Evolutionary conservation across 2,797 vertebrate genomes (phyloP).

Genomic region (Rhinella marina): DNA sequence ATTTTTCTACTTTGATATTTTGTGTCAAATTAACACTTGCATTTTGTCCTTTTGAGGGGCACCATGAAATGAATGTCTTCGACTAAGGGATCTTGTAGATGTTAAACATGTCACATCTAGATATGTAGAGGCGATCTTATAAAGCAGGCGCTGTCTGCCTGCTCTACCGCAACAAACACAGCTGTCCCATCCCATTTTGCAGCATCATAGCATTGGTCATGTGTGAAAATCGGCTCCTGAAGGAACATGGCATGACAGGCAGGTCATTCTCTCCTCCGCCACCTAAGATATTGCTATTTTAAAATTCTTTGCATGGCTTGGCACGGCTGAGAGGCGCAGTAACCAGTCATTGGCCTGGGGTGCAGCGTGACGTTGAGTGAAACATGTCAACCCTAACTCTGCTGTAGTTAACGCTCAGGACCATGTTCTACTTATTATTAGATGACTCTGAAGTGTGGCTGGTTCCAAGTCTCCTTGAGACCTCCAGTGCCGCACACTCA

Average conservation of each 20-base stretch:
- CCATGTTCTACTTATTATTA: slow-evolving; percentile 49
- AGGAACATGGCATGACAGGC: slow-evolving; percentile 51
- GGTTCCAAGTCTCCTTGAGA: slow-evolving; percentile 23
- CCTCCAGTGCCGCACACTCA: slow-evolving; percentile 19
- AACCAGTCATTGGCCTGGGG: slow-evolving; percentile 52
- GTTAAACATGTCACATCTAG: slow-evolving; percentile 65
- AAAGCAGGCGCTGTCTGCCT: slow-evolving; percentile 57
- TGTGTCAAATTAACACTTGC: too few relatives aligned
- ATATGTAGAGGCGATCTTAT: slow-evolving; percentile 54
- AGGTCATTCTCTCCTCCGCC: slow-evolving; percentile 48
- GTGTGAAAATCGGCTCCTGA: background rate
- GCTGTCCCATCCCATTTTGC: slow-evolving; percentile 61
- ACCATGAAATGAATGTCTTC: slow-evolving; percentile 51
- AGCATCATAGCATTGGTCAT: slow-evolving; percentile 39
- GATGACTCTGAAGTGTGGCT: slow-evolving; percentile 47
- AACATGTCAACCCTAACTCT: slow-evolving; percentile 59
- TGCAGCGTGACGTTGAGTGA: slow-evolving; percentile 65
- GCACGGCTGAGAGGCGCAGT: slow-evolving; percentile 37
- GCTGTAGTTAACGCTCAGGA: slow-evolving; percentile 28
- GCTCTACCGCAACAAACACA: slow-evolving; percentile 60
- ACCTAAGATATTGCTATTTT: slow-evolving; percentile 41
- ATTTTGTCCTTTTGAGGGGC: background rate
- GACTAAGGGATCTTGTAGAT: slow-evolving; percentile 52
- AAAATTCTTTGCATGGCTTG: slow-evolving; percentile 51
- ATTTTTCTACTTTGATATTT: background rate